Conservation (phyloP, 2,888 invertebrate genomes). For the Dasypolia templi region DNA sequence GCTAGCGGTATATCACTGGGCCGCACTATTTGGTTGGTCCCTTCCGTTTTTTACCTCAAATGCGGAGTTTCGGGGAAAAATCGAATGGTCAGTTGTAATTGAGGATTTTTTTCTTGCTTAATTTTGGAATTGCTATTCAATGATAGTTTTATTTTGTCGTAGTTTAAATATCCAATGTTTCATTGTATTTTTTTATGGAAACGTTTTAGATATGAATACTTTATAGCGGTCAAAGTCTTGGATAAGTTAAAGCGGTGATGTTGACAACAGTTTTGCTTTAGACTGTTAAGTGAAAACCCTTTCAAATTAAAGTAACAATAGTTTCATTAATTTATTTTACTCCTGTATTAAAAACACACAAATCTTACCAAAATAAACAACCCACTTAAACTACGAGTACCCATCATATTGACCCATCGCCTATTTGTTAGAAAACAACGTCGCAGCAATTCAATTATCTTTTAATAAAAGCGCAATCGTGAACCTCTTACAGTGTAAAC, state of each 20-base stretch:
- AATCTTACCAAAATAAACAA: slow-evolving; percentile 4
- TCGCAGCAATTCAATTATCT: slow-evolving; percentile 71
- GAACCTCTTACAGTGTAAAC: slow-evolving; percentile 69
- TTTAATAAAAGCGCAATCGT: slow-evolving; percentile 73
- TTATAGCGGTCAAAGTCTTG: neutral
- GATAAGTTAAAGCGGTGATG: neutral
- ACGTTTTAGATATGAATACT: neutral
- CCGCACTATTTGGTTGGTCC: slow-evolving; percentile 55
- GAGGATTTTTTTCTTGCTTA: neutral
- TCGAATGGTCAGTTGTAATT: slow-evolving; percentile 30
- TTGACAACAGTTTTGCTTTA: no score
- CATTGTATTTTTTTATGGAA: neutral
- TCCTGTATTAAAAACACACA: neutral
- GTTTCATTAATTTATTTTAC: neutral
- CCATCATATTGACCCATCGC: slow-evolving; percentile 39
- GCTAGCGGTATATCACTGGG: slow-evolving; percentile 61
- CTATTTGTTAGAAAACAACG: slow-evolving; percentile 61
- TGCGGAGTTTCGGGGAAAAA: slow-evolving; percentile 36
- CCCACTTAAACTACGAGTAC: slow-evolving; percentile 1
- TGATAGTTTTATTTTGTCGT: neutral
- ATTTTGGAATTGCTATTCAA: neutral
- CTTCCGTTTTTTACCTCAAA: slow-evolving; percentile 43
- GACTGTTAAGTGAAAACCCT: neutral
- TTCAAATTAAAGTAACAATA: neutral
- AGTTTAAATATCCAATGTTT: neutral